A percentile compares a stretch with the other conserved stretches of the same genome.
Evolutionary conservation across 35 echinoderm and acorn worm species (phyloP).

Genomic region (Ophiothrix spiculata): DNA sequence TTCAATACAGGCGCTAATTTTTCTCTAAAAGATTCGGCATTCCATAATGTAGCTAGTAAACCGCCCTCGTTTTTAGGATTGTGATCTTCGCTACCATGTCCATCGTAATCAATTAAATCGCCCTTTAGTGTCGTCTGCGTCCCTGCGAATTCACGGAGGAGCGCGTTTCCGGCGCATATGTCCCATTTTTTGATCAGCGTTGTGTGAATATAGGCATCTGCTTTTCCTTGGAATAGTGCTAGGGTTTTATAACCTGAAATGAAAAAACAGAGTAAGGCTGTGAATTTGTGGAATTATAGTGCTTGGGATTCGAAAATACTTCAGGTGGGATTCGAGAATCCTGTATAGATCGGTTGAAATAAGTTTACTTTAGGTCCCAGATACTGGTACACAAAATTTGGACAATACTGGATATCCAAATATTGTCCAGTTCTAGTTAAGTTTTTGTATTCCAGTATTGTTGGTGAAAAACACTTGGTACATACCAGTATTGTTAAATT

Average conservation of each 20-base stretch:
- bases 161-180: slow-evolving; percentile 97
- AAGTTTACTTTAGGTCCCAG: too few relatives aligned
- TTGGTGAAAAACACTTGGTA: too few relatives aligned
- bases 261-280: too few relatives aligned
- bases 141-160: slow-evolving; percentile 58
- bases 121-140: slow-evolving; percentile 83
- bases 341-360: too few relatives aligned
- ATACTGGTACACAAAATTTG: too few relatives aligned
- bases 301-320: too few relatives aligned
- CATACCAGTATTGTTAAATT: too few relatives aligned
- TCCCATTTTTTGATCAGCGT: slow-evolving; percentile 99
- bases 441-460: too few relatives aligned
- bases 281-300: too few relatives aligned
- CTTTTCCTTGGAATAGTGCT: slow-evolving; percentile 67
- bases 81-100: not conserved
- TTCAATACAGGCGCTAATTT: slow-evolving; percentile 51
- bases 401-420: too few relatives aligned
- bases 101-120: slow-evolving; percentile 58
- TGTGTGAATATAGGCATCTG: slow-evolving; percentile 88
- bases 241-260: slow-evolving; percentile 87
- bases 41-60: slow-evolving; percentile 77
- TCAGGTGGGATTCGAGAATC: too few relatives aligned
- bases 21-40: slow-evolving; percentile 58
- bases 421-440: too few relatives aligned
- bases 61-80: slow-evolving; percentile 87